Evolutionary conservation across 2,888 invertebrate species (phyloP).

Genomic region (Watsonalla cultraria): DNA sequence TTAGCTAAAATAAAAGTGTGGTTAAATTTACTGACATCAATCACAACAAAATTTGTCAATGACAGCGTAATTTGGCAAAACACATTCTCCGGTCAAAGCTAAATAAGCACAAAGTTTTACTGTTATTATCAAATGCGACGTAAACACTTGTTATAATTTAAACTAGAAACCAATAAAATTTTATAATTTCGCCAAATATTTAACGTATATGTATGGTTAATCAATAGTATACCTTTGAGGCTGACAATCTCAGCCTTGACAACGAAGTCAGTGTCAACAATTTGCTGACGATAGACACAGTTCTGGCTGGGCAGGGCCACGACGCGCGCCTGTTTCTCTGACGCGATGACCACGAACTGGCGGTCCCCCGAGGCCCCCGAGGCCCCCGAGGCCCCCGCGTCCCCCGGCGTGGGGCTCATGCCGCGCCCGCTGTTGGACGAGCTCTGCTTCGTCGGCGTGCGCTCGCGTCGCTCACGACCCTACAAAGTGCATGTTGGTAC

Average conservation of each 20-base stretch:
- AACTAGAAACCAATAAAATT: no score
- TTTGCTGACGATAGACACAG: conserved; percentile 94
- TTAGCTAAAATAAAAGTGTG: no score
- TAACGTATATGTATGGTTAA: neutral
- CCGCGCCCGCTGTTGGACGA: conserved; percentile 80
- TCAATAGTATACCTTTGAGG: conserved; percentile 85
- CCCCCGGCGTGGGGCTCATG: conserved; percentile 87
- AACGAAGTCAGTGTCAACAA: conserved; percentile 95
- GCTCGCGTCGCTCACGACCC: conserved; percentile 64
- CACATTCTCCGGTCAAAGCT: no score
- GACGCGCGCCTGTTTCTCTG: conserved; percentile 96
- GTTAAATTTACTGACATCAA: no score
- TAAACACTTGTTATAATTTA: no score
- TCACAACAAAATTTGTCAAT: no score
- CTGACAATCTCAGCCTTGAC: conserved; percentile 96
- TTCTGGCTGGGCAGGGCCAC: conserved; percentile 97
- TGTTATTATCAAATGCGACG: no score
- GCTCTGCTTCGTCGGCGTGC: conserved; percentile 81
- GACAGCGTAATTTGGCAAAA: no score
- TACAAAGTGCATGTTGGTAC: conserved; percentile 14
- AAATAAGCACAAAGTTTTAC: no score
- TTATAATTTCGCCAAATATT: neutral
- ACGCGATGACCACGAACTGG: conserved; percentile 95
- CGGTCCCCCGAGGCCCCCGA: conserved; percentile 82
- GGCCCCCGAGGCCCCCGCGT: conserved; percentile 41